Evolutionary conservation across 2,113 vertebrate species (phyloP).

Genomic region (Callionymus lyra): DNA sequence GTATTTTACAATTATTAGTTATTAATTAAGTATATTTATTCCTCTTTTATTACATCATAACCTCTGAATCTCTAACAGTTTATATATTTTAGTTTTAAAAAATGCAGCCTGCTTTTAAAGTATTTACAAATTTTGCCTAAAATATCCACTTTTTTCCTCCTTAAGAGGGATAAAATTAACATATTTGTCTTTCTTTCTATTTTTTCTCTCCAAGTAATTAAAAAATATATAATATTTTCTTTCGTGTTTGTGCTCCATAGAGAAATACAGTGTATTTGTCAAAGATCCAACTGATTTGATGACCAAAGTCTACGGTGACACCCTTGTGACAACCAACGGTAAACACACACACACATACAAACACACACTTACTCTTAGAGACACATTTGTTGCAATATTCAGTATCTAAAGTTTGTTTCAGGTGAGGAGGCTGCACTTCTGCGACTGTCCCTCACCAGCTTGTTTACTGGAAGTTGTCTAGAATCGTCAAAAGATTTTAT

Average conservation of each 20-base stretch:
- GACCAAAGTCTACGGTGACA: conserved; percentile 58
- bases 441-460: conserved; percentile 48
- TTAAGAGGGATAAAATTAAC: too few relatives aligned
- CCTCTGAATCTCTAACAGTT: too few relatives aligned
- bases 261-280: conserved; percentile 45
- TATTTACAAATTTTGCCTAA: too few relatives aligned
- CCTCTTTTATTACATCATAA: too few relatives aligned
- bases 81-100: too few relatives aligned
- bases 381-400: not conserved
- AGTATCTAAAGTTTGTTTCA: conserved; percentile 7
- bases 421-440: conserved; percentile 54
- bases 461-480: conserved; percentile 41
- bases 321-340: conserved; percentile 56
- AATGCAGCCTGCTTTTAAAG: too few relatives aligned
- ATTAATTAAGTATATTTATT: too few relatives aligned
- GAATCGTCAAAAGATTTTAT: conserved; percentile 31
- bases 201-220: too few relatives aligned
- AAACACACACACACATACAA: conserved; percentile 10
- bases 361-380: not conserved
- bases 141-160: too few relatives aligned
- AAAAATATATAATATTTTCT: too few relatives aligned
- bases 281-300: conserved; percentile 60
- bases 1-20: too few relatives aligned
- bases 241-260: conserved; percentile 19
- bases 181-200: too few relatives aligned